Percentiles rank a stretch among this genome's conserved stretches.
phyloP scores from a whole-genome alignment of 1,140 invertebrate species.

The Pseudomyrmex flavicornis region DNA sequence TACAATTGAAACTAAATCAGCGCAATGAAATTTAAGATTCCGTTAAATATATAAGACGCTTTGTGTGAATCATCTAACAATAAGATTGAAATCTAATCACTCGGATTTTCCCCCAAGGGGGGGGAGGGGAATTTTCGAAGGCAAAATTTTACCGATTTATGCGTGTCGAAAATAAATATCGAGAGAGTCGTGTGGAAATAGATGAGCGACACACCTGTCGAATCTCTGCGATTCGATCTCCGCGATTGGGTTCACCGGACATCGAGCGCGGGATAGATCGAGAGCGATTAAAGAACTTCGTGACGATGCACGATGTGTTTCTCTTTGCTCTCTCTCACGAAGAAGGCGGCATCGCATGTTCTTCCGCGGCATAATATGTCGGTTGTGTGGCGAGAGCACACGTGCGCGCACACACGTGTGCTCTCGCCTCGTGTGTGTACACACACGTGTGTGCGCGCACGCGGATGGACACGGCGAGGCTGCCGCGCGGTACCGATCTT shows the following conservation, averaged over 20 bases:
- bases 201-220: constrained; percentile 46
- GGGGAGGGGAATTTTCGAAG: no score
- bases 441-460: constrained; percentile 55
- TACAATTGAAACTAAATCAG: neutral
- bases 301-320: constrained; percentile 80
- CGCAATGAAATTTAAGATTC: constrained; percentile 6
- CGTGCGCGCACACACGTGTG: constrained; percentile 3
- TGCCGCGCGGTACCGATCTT: constrained; percentile 71
- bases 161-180: neutral
- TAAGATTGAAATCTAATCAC: constrained; percentile 17
- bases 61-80: neutral
- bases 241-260: neutral
- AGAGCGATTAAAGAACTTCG: constrained; percentile 83
- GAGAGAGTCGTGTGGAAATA: neutral
- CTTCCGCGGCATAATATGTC: constrained; percentile 7
- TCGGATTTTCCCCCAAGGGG: neutral
- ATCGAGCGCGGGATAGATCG: constrained; percentile 77
- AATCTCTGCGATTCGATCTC: constrained; percentile 32
- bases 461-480: constrained; percentile 42
- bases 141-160: neutral
- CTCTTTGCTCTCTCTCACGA: constrained; percentile 54
- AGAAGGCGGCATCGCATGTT: constrained; percentile 33
- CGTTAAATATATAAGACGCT: neutral
- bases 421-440: no score
- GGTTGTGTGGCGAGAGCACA: constrained; percentile 30